Percentiles rank a stretch among this genome's conserved stretches.
Evolutionary conservation across 2,113 vertebrate species (phyloP).

Genomic region (Alouatta palliata): DNA sequence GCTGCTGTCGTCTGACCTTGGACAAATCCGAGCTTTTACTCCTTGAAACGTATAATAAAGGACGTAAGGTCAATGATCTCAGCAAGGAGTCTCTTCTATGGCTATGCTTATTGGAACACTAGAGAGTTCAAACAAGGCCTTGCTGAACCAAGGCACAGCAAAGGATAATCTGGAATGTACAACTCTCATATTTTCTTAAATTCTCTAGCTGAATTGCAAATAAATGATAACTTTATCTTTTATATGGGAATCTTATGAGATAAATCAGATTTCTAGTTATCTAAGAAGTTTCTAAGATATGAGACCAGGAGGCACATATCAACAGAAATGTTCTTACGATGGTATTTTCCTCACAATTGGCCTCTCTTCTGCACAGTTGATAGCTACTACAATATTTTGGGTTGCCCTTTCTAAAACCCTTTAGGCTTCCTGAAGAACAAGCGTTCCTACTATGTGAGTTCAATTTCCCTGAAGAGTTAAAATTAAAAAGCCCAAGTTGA

Average conservation of each 20-base stretch:
- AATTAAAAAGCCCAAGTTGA: neutral
- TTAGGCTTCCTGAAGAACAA: neutral
- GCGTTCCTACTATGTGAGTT: neutral
- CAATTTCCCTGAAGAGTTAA: slow-evolving; percentile 23
- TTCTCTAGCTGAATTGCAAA: slow-evolving; percentile 23
- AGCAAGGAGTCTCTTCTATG: neutral
- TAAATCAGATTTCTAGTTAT: neutral
- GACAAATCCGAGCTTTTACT: neutral
- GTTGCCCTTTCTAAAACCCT: neutral
- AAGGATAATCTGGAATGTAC: neutral
- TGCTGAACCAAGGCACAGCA: neutral
- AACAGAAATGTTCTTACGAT: neutral
- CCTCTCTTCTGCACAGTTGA: neutral
- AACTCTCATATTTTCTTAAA: neutral
- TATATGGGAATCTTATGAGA: neutral
- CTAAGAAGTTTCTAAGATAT: neutral
- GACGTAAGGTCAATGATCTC: neutral
- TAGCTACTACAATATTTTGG: neutral
- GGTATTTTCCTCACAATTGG: neutral
- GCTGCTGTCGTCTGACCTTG: neutral
- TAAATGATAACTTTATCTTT: neutral
- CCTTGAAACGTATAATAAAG: neutral
- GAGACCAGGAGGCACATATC: neutral
- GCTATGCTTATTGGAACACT: neutral
- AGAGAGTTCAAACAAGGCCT: neutral